phyloP scores from a whole-genome alignment of 2,113 vertebrate species.

The Elephas maximus region DNA sequence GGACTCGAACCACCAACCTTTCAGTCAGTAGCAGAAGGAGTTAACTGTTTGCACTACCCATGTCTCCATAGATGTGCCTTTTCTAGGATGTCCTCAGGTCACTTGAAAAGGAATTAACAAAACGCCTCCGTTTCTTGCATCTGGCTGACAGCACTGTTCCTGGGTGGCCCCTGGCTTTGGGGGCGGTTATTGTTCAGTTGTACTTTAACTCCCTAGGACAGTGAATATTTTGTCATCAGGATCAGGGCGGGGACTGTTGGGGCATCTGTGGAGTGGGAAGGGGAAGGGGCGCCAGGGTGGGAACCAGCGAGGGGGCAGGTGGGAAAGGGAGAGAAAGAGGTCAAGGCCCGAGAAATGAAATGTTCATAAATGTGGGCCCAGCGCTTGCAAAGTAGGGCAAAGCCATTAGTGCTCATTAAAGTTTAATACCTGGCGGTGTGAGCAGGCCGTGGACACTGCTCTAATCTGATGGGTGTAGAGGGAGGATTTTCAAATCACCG shows the following conservation, averaged over 20 bases:
- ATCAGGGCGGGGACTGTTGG: conserved; percentile 59
- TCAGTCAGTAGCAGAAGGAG: neutral
- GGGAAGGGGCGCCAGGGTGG: neutral
- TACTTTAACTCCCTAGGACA: conserved; percentile 57
- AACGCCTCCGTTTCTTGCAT: neutral
- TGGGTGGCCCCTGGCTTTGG: neutral
- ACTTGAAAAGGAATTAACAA: conserved; percentile 69
- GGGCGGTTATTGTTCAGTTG: neutral
- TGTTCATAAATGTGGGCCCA: conserved; percentile 88
- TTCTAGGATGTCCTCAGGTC: neutral
- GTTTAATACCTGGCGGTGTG: conserved; percentile 90
- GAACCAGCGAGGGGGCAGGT: neutral
- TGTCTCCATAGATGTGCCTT: neutral
- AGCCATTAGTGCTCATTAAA: conserved; percentile 93
- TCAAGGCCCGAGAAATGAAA: conserved; percentile 90
- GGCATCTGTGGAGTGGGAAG: conserved; percentile 50
- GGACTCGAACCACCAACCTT: neutral
- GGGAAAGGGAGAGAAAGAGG: conserved; percentile 79
- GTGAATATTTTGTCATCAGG: conserved; percentile 65
- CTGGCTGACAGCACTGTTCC: neutral
- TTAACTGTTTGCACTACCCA: neutral
- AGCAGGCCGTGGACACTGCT: conserved; percentile 86
- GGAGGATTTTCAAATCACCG: conserved; percentile 88
- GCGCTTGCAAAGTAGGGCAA: conserved; percentile 88
- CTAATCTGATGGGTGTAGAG: conserved; percentile 90